Conservation (phyloP, 2,113 vertebrate species). For the Chitala chitala region DNA sequence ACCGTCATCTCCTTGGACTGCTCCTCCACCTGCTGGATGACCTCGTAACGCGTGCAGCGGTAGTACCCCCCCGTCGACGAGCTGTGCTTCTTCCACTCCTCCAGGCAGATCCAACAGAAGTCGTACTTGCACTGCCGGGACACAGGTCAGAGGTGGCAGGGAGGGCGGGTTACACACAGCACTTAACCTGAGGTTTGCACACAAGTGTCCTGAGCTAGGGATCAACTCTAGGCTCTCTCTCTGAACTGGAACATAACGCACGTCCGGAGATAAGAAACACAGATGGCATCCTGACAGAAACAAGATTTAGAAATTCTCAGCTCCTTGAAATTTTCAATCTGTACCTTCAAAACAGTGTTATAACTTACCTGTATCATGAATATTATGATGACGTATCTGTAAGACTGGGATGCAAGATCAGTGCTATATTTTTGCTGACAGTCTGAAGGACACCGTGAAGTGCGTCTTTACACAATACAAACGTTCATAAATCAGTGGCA, state of each 20-base stretch:
- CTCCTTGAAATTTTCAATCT: not conserved
- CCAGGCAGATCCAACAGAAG: conserved; percentile 98
- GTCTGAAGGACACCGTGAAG: too few relatives aligned
- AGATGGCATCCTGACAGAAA: not conserved
- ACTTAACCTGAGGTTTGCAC: not conserved
- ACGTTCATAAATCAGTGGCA: too few relatives aligned
- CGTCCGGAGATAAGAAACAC: not conserved
- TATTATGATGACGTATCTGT: too few relatives aligned
- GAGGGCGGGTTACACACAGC: not conserved
- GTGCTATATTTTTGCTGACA: too few relatives aligned
- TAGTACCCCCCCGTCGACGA: conserved; percentile 97
- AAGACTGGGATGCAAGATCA: too few relatives aligned
- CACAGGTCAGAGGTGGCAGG: not conserved
- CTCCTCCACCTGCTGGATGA: conserved; percentile 95
- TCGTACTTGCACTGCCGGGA: conserved; percentile 88
- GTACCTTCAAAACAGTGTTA: not conserved
- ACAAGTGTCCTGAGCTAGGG: not conserved
- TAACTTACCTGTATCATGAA: not conserved
- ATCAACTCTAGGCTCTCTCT: conserved; percentile 5
- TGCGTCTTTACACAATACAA: too few relatives aligned
- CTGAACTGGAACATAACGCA: not conserved
- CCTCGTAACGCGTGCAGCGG: conserved; percentile 93
- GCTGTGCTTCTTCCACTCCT: conserved; percentile 99
- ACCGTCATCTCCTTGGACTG: conserved; percentile 97
- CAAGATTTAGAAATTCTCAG: not conserved